Evolutionary conservation across 92 coral and sea anemone genomes (phyloP), one percentile per base, ranked within the genome.

Genomic region (Epizoanthus scotinus): DNA sequence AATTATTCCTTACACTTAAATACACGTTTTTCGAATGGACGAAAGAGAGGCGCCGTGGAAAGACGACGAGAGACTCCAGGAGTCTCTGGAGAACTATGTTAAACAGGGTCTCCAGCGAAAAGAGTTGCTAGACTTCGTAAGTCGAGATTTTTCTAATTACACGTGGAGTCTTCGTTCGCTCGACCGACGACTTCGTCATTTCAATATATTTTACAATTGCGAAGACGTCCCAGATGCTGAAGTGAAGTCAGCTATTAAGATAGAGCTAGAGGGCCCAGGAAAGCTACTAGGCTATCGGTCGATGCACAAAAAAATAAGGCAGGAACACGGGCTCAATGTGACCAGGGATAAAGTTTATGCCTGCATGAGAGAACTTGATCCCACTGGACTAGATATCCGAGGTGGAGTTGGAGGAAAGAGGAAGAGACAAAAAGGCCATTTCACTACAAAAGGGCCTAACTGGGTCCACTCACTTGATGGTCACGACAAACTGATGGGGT

Each of bases 401-500:
- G 58, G 73, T 54, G 36, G 55, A 4, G 29, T 19, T 61, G 78
- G 78, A 6, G 56, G 9, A 6, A 71, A 71, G 62, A 73, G 24
- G 34, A 34, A 73, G 29, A 10, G 56, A 50, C 25, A 71, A 34
- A 74, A 83, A 38, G 67, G 77, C 29, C 25, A 58, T 27, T 81
- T 50, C 31, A 81, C 67, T 1, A 81, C 85, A 19, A 58, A 29
- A 22, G 85, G 85, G 27, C 10, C 52, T 13, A 56, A 69, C 24
- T 68, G 64, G 78, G 84, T 81, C 25, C 71, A 22, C 31, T 81
- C 84, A 22, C 13, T 81, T 12, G 78, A 80, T 14, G 78, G 84
- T 12, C 84, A 80, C 42, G 62, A 27, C n/a, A 80, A 66, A 56
- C 79, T 82, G 3, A 82, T 82, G 85, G 85, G 85, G 3, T 82